phyloP scores from a whole-genome alignment of 2,888 invertebrate species.

The Conistra vaccinii region DNA sequence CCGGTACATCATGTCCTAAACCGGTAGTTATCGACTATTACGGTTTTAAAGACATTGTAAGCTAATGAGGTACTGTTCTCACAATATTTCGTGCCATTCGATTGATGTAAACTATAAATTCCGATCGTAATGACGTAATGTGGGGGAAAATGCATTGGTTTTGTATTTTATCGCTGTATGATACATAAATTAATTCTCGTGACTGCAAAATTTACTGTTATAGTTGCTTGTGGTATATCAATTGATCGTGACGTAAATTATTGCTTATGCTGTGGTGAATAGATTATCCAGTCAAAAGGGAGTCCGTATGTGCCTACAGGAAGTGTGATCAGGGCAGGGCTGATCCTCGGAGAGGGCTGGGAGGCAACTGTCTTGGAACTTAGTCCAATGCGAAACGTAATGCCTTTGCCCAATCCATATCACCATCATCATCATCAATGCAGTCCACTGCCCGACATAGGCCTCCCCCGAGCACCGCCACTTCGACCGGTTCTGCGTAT shows the following conservation, averaged over 20 bases:
- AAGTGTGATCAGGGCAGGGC: not conserved
- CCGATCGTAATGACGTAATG: constrained; percentile 40
- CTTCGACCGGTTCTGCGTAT: no score
- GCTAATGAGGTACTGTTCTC: constrained; percentile 49
- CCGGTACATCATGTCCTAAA: constrained; percentile 22
- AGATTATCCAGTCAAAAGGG: not conserved
- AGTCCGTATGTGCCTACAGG: not conserved
- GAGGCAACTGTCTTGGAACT: not conserved
- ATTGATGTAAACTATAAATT: constrained; percentile 48
- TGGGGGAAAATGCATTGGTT: constrained; percentile 51
- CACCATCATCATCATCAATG: not conserved
- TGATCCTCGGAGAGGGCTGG: not conserved
- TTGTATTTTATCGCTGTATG: constrained; percentile 42
- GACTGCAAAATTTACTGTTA: constrained; percentile 41
- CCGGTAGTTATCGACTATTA: constrained; percentile 28
- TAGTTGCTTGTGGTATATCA: constrained; percentile 33
- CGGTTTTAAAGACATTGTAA: constrained; percentile 46
- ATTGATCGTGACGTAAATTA: constrained; percentile 19
- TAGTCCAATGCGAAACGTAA: not conserved
- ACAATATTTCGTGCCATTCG: constrained; percentile 41
- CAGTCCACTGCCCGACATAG: no score
- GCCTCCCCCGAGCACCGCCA: no score
- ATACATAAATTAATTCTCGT: constrained; percentile 47
- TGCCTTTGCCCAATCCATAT: not conserved
- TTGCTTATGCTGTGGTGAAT: not conserved